Percentiles rank a stretch among this genome's conserved stretches.
phyloP scores from a whole-genome alignment of 2,113 vertebrate genomes.

The Periophthalmus modestus region DNA sequence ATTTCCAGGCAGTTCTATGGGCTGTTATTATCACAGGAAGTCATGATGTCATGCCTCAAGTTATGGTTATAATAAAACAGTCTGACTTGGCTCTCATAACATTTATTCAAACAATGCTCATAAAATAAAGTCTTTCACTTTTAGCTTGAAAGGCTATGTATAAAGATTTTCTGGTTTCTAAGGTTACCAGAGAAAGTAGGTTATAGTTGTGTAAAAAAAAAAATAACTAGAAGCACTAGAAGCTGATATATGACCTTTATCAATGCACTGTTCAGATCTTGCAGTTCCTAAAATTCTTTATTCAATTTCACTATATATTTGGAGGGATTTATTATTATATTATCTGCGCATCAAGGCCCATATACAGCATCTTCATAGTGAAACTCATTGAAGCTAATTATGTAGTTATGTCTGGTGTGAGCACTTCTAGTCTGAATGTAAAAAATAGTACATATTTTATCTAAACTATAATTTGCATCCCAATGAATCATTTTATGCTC shows the following conservation, averaged over 20 bases:
- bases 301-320: neutral
- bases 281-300: neutral
- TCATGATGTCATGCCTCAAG: neutral
- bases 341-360: neutral
- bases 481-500: neutral
- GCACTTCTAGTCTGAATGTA: neutral
- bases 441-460: neutral
- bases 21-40: neutral
- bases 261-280: neutral
- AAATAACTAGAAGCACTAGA: too few species aligned
- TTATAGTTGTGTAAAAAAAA: neutral
- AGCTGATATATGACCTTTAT: neutral
- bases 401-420: neutral
- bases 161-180: neutral
- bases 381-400: neutral
- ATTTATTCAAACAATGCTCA: neutral
- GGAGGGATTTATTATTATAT: too few species aligned
- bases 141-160: neutral
- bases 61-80: slow-evolving; percentile 1
- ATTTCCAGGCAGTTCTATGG: neutral
- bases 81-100: neutral
- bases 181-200: neutral
- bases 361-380: neutral
- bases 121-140: slow-evolving; percentile 1
- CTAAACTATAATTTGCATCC: neutral